These are phyloP conservation scores for Phallusia fumigata DNA, from an alignment of 23 tunicate species.

Conservation along the genomic window DNA sequence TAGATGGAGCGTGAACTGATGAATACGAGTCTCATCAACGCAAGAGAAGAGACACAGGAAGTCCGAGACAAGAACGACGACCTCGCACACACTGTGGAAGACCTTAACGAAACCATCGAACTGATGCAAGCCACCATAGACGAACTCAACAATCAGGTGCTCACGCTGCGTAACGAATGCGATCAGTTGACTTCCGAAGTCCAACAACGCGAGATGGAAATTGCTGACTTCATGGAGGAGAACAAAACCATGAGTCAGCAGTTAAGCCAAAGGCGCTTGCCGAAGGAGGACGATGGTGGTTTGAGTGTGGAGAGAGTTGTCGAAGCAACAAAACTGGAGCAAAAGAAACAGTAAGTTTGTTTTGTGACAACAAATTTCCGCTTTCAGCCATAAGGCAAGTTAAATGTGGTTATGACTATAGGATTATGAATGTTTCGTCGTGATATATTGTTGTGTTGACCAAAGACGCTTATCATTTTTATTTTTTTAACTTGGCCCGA, in stretches of 20 bases:
- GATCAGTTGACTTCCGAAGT: slow-evolving; percentile 30
- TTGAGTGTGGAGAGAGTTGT: too few relatives aligned
- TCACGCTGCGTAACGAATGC: slow-evolving; percentile 17
- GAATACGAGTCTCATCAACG: slow-evolving; percentile 59
- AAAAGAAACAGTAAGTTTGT: too few relatives aligned
- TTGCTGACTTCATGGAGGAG: slow-evolving; percentile 17
- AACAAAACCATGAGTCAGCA: not conserved
- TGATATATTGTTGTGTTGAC: too few relatives aligned
- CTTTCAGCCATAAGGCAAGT: too few relatives aligned
- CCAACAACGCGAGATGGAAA: slow-evolving; percentile 27
- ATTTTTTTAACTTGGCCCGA: too few relatives aligned
- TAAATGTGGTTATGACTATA: too few relatives aligned
- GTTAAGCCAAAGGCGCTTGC: not conserved
- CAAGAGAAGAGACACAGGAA: slow-evolving; percentile 42
- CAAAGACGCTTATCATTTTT: too few relatives aligned
- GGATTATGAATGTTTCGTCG: too few relatives aligned
- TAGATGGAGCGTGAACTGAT: slow-evolving; percentile 54
- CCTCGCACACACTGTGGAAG: slow-evolving; percentile 15
- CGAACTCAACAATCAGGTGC: slow-evolving; percentile 30
- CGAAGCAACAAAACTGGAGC: too few relatives aligned
- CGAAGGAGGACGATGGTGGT: too few relatives aligned
- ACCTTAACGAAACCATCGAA: slow-evolving; percentile 19
- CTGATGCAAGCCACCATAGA: slow-evolving; percentile 34
- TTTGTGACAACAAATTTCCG: too few relatives aligned
- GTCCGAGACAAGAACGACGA: not conserved